Evolutionary conservation across 2,888 invertebrate species (phyloP), one percentile per base, ranked within the genome.

Genomic region (Odontothrips loti): DNA sequence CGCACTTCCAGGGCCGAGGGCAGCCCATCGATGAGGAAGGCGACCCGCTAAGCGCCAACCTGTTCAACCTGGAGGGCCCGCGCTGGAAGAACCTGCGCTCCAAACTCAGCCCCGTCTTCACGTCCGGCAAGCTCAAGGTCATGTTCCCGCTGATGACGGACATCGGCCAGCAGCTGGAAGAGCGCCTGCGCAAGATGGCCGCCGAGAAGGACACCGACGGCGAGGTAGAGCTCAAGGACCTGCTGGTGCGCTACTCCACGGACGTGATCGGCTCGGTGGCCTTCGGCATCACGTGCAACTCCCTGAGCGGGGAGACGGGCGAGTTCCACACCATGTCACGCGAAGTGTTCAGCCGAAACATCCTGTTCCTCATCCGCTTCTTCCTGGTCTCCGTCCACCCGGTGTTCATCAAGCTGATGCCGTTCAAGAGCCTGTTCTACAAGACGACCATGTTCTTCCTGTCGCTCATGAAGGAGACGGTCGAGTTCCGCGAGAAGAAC

Each of bases 61-160:
- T 88, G 17, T 86, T 90, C 81, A 86, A 87, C 0, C 83, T 88
- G 80, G 87, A 87, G 81, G 89, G 88, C 82, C 88, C 88, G 0
- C 87, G 87, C 3, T 91, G 91, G 91, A 90, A 88, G 84, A 86
- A 85, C 63, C 83, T 89, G 17, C 86, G 91, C 34, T 84, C 86
- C 0, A 89, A 89, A 82, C 85, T 90, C 43, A 88, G 89, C 0
- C 90, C 90, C 0, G 88, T 89, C 0, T 89, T 91, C 84, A 89
- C 90, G 0, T 87, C 88, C 0, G 89, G 89, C 23, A 91, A 90
- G 85, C 85, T 91, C 80, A 90, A 88, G 84, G 85, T 85, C 75
- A 90, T 90, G 90, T 87, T 89, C 48, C 86, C 87, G 0, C 85
- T 89, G 79, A 88, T 90, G 85, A 83, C 86, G 79, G 87, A 88